Conservation (phyloP, 2,888 invertebrate genomes). For the Aleiodes testaceus region DNA sequence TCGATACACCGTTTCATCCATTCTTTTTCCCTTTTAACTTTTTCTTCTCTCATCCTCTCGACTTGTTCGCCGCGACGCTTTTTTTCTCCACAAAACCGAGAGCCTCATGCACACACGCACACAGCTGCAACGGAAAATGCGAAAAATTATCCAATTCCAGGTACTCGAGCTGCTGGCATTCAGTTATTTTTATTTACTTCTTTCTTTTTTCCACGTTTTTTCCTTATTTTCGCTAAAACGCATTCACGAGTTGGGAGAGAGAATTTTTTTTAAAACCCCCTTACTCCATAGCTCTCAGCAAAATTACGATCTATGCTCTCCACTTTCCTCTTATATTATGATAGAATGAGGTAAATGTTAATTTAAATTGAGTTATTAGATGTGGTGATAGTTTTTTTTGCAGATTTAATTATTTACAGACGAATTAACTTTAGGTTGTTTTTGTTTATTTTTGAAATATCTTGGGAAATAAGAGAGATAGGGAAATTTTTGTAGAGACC, state of each 20-base stretch:
- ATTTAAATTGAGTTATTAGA: constrained; percentile 27
- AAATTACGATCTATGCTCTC: constrained; percentile 31
- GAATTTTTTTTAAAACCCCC: background rate
- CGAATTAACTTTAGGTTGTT: background rate
- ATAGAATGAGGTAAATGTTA: constrained; percentile 1
- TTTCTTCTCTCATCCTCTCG: constrained; percentile 21
- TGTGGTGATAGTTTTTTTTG: no score
- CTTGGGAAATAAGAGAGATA: background rate
- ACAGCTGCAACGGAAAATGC: constrained; percentile 44
- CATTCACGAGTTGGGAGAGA: constrained; percentile 4
- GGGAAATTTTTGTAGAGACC: no score
- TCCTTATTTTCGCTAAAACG: constrained; percentile 6
- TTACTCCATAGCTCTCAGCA: constrained; percentile 12
- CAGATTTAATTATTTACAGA: no score
- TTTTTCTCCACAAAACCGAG: constrained; percentile 8
- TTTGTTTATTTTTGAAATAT: no score
- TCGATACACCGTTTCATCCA: constrained; percentile 25
- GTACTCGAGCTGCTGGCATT: constrained; percentile 10
- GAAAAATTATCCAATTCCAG: constrained; percentile 52
- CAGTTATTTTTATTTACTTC: constrained; percentile 3
- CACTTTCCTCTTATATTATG: constrained; percentile 7
- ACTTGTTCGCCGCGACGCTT: constrained; percentile 19
- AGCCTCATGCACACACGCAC: background rate
- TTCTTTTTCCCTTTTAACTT: constrained; percentile 25
- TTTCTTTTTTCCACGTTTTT: constrained; percentile 9